Evolutionary conservation across 2,113 vertebrate genomes (phyloP).

Genomic region (Actinemys pallida): DNA sequence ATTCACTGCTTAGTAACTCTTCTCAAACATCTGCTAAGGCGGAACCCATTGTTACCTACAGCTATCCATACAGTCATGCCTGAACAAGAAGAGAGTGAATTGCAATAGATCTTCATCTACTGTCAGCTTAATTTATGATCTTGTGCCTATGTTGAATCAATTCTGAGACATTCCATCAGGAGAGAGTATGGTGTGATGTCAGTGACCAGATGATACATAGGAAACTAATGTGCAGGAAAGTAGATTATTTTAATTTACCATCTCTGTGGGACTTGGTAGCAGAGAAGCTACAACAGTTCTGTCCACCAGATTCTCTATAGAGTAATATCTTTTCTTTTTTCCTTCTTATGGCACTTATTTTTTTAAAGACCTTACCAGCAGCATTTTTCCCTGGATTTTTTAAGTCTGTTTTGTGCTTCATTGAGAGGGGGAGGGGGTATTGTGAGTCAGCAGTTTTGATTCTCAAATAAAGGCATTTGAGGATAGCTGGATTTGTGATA

Average conservation of each 20-base stretch:
- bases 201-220: rapidly evolving
- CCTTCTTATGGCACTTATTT: neutral
- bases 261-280: neutral
- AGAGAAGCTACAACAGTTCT: neutral
- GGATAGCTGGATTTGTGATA: neutral
- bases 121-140: neutral
- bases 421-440: neutral
- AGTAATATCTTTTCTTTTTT: neutral
- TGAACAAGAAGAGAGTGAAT: neutral
- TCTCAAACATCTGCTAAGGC: slow-evolving; percentile 2
- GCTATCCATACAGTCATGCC: neutral
- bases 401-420: slow-evolving; percentile 32
- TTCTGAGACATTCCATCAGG: neutral
- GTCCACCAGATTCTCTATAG: neutral
- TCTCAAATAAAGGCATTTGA: neutral
- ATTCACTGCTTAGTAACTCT: neutral
- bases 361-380: neutral
- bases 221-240: neutral
- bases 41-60: neutral
- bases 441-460: slow-evolving; percentile 14
- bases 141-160: neutral
- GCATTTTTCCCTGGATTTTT: neutral
- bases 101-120: neutral
- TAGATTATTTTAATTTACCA: neutral
- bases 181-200: rapidly evolving